Evolutionary conservation across 2,113 vertebrate species (phyloP).

Genomic region (Todiramphus chloris): DNA sequence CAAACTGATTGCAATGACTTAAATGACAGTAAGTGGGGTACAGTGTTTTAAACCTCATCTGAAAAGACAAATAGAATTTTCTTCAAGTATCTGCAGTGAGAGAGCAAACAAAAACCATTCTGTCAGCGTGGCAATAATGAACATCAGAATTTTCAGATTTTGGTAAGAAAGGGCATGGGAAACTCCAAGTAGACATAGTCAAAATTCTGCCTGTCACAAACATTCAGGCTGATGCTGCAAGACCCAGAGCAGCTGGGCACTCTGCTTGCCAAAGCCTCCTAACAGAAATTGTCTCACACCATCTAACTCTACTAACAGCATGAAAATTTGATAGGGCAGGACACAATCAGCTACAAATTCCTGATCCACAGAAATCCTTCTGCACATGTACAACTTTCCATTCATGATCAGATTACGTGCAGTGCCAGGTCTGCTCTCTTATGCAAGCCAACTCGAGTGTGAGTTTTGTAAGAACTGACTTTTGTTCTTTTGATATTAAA

Average conservation of each 20-base stretch:
- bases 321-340: neutral
- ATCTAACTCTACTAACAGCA: fast-evolving
- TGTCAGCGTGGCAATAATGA: neutral
- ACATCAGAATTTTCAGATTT: neutral
- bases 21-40: neutral
- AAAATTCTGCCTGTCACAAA: neutral
- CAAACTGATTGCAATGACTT: neutral
- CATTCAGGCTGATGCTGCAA: neutral
- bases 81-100: neutral
- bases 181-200: neutral
- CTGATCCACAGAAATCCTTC: neutral
- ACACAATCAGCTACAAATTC: neutral
- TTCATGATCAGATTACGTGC: neutral
- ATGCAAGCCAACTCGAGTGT: fast-evolving
- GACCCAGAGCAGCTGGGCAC: neutral
- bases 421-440: neutral
- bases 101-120: neutral
- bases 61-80: neutral
- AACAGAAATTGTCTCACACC: neutral
- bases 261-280: neutral
- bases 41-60: neutral
- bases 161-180: neutral
- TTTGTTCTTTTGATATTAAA: neutral
- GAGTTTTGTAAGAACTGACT: neutral
- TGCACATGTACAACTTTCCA: neutral